Evolutionary conservation across 2,113 vertebrate genomes (phyloP).

Genomic region (Megaceryle maxima): DNA sequence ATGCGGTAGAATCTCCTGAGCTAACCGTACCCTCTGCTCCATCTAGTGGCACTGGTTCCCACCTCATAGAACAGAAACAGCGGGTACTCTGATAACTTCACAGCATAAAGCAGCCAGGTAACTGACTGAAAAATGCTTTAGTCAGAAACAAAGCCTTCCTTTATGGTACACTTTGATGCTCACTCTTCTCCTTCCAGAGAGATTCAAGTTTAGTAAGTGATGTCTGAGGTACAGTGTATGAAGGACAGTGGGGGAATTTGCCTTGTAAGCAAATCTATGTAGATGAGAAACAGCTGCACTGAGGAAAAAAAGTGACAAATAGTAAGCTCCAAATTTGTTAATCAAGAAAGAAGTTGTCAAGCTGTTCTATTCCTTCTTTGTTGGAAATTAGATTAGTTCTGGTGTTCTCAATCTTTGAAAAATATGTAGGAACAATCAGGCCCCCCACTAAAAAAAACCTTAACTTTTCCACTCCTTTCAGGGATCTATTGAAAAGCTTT

Average conservation of each 20-base stretch:
- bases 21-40: conserved; percentile 15
- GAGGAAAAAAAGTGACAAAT: background rate
- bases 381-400: background rate
- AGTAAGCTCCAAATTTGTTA: background rate
- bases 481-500: background rate
- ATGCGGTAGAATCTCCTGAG: background rate
- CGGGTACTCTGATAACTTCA: background rate
- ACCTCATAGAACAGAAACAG: background rate
- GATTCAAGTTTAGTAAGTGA: background rate
- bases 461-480: background rate
- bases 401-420: background rate
- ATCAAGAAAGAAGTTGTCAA: background rate
- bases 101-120: background rate
- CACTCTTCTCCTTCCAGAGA: background rate
- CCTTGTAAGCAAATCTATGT: background rate
- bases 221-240: background rate
- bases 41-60: conserved; percentile 45
- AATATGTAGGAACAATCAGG: background rate
- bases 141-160: background rate
- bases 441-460: background rate
- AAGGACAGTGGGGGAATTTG: background rate
- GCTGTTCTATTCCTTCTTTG: background rate
- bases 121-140: background rate
- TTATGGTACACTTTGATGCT: background rate
- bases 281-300: background rate